Conservation (phyloP, 2,888 invertebrate genomes). For the Nycteola revayana region DNA sequence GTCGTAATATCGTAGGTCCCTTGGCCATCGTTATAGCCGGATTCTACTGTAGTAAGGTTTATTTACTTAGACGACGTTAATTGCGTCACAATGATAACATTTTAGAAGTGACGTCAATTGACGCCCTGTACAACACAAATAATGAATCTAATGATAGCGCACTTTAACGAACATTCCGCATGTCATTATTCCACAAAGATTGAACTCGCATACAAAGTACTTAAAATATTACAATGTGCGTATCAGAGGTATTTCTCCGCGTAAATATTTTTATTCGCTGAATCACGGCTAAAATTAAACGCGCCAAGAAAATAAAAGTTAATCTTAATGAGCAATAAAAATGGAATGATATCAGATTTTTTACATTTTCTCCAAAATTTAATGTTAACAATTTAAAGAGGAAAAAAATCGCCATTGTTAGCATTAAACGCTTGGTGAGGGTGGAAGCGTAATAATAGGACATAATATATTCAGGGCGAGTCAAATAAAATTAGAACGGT, state of each 20-base stretch:
- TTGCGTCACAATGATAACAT: too few relatives aligned
- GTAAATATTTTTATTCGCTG: slow-evolving; percentile 28
- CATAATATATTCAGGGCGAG: slow-evolving; percentile 80
- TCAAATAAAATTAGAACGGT: slow-evolving; percentile 82
- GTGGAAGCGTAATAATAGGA: slow-evolving; percentile 72
- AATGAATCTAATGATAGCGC: background rate
- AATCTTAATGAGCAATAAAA: slow-evolving; percentile 68
- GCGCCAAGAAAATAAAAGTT: slow-evolving; percentile 51
- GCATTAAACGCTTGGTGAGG: slow-evolving; percentile 69
- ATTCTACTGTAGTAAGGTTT: too few relatives aligned
- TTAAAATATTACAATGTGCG: too few relatives aligned
- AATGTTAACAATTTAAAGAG: slow-evolving; percentile 72
- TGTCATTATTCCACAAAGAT: slow-evolving; percentile 15
- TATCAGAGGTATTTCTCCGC: background rate
- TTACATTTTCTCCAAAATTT: slow-evolving; percentile 62
- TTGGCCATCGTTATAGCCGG: too few relatives aligned
- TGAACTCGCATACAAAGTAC: background rate
- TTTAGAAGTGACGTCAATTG: too few relatives aligned
- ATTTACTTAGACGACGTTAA: too few relatives aligned
- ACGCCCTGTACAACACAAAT: too few relatives aligned
- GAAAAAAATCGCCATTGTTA: slow-evolving; percentile 68
- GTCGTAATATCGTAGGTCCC: too few relatives aligned
- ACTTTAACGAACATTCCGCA: slow-evolving; percentile 1
- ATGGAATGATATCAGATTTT: slow-evolving; percentile 68
- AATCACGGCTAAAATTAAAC: slow-evolving; percentile 43